Base-by-base conservation (phyloP, 2,797 vertebrate genomes). In the Sebastes matsubarae region DNA sequence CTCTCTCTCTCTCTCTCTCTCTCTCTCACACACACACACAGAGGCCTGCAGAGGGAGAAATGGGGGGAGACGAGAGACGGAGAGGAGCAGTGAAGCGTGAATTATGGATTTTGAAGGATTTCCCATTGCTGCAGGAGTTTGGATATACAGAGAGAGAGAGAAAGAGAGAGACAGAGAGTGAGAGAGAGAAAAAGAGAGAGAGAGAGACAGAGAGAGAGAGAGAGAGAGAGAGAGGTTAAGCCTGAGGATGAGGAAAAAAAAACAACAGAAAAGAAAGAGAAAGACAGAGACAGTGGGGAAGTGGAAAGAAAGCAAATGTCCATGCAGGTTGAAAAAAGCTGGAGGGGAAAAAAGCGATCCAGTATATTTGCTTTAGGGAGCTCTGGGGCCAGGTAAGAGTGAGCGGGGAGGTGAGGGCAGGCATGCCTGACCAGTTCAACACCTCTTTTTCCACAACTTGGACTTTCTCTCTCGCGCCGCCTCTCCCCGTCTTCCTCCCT, bases 91-190 rank as follows among this genome's bases (percentile, higher is more conserved):
- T 70, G 74, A 72, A 93, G 89, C 82, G 76, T 94, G 86, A 92
- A 94, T 94, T 94, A 92, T 93, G 90, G 92, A 94, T 94, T 94
- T 90, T 88, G 91, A 94, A 95, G 87, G 90, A 92, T 94, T 94
- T 94, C 92, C 92, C 92, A 90, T 88, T 86, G 88, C 88, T 94
- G 88, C 85, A 80, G 80, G 87, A 93, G 76, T 82, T 88, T 75
- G 75, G 72, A 87, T 82, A 59, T 55, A 76, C 55, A 8, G 72
- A 83, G 82, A 68, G 70, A 73, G 59, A 65, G 73, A 57, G 66
- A 24, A 50, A 22, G 68, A 72, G 36, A 60, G 70, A 78, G 74
- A 42, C 72, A 83, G 82, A 68, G 68, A 73, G 57, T 54, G 73
- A 57, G 66, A 25, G 57, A 24, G 68, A 72, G 80, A 57, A 25